Percentiles rank a stretch among this genome's conserved stretches.
Evolutionary conservation across 2,113 vertebrate species (phyloP).

Genomic region (Cromileptes altivelis): DNA sequence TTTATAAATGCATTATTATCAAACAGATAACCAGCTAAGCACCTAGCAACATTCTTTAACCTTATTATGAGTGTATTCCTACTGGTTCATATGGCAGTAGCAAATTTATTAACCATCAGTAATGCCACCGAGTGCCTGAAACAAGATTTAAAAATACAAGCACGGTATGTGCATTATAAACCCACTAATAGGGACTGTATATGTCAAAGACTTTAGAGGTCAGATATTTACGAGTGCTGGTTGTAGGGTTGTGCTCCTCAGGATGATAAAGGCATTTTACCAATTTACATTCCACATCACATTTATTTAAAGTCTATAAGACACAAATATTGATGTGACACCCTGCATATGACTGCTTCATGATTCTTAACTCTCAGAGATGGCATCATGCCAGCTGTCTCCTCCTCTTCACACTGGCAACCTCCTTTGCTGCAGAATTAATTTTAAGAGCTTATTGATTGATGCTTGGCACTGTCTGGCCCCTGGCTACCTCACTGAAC

Average conservation of each 20-base stretch:
- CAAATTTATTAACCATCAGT: too few relatives aligned
- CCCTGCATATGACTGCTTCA: neutral
- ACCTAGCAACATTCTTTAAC: neutral
- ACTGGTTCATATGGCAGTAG: neutral
- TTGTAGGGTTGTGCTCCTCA: neutral
- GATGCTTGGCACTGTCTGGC: neutral
- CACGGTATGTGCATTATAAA: neutral
- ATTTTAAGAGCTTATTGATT: conserved; percentile 6
- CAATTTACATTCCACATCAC: neutral
- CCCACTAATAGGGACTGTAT: neutral
- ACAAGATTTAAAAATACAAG: neutral
- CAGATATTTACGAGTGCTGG: neutral
- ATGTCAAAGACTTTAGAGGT: too few relatives aligned
- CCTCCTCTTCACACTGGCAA: neutral
- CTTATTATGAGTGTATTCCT: neutral
- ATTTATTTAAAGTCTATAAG: neutral
- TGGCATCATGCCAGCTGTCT: neutral
- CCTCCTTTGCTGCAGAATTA: neutral
- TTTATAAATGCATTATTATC: neutral
- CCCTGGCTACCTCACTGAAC: neutral
- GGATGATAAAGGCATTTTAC: neutral
- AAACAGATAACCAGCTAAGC: neutral
- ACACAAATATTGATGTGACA: neutral
- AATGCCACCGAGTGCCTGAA: neutral
- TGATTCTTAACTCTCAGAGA: neutral